Conservation (phyloP, 2,888 invertebrate genomes). For the Xestia xanthographa region DNA sequence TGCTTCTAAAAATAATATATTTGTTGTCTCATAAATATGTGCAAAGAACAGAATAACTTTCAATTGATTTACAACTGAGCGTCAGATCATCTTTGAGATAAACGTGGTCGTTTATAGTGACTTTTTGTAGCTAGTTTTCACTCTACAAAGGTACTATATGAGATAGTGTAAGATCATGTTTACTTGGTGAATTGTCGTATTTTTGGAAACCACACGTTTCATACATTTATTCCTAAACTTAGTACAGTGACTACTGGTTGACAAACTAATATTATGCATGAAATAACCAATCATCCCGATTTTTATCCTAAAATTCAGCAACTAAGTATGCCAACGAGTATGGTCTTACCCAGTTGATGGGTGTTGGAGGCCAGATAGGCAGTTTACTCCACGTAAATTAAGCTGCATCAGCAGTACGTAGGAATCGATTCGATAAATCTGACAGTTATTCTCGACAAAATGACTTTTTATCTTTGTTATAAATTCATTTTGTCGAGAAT, state of each 20-base stretch:
- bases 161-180: constrained; percentile 21
- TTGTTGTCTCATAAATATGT: constrained; percentile 37
- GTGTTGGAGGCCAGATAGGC: background rate
- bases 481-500: too few species aligned
- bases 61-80: constrained; percentile 31
- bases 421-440: too few species aligned
- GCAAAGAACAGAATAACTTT: constrained; percentile 38
- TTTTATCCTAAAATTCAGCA: background rate
- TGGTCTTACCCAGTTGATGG: background rate
- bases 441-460: too few species aligned
- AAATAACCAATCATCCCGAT: background rate
- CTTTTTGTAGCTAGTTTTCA: constrained; percentile 39
- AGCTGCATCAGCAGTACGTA: too few species aligned
- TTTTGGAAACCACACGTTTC: background rate
- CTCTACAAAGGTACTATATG: constrained; percentile 39
- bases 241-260: constrained; percentile 7
- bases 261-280: background rate
- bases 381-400: background rate
- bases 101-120: constrained; percentile 30
- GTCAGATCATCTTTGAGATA: constrained; percentile 43
- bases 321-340: background rate
- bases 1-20: constrained; percentile 22
- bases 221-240: background rate
- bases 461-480: too few species aligned
- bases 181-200: constrained; percentile 8